Conservation (phyloP, 2,797 vertebrate species). For the Sebastes hubbsi region DNA sequence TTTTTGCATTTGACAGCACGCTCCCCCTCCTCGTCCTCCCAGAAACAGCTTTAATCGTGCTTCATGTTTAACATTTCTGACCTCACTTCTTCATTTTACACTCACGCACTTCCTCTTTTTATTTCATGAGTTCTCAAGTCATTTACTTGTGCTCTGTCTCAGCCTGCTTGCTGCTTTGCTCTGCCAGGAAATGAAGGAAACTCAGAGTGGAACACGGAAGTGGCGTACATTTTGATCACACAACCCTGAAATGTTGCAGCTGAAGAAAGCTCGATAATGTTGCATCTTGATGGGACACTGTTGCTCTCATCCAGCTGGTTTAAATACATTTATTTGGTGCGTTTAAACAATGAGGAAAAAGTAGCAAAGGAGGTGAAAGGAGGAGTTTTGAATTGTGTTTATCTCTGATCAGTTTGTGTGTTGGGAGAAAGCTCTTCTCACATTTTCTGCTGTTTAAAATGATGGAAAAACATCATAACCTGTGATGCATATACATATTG, state of each 20-base stretch:
- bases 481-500: background rate
- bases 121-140: slow-evolving; percentile 28
- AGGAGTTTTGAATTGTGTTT: background rate
- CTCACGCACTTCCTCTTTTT: slow-evolving; percentile 50
- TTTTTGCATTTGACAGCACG: background rate
- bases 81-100: slow-evolving; percentile 67
- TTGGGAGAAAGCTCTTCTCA: background rate
- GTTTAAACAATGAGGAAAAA: background rate
- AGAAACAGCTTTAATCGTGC: slow-evolving; percentile 12
- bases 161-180: background rate
- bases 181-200: slow-evolving; percentile 68
- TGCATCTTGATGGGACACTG: background rate
- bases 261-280: background rate
- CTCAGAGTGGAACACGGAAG: slow-evolving; percentile 81
- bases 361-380: no score
- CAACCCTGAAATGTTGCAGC: background rate
- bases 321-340: background rate
- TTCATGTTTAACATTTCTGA: slow-evolving; percentile 37
- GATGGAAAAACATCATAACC: background rate
- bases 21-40: background rate
- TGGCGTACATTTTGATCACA: slow-evolving; percentile 55
- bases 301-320: background rate
- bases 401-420: background rate
- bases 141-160: background rate
- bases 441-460: background rate